Base-by-base conservation (phyloP, 2,888 invertebrate genomes). In the Mesorhabditis sp. region DNA sequence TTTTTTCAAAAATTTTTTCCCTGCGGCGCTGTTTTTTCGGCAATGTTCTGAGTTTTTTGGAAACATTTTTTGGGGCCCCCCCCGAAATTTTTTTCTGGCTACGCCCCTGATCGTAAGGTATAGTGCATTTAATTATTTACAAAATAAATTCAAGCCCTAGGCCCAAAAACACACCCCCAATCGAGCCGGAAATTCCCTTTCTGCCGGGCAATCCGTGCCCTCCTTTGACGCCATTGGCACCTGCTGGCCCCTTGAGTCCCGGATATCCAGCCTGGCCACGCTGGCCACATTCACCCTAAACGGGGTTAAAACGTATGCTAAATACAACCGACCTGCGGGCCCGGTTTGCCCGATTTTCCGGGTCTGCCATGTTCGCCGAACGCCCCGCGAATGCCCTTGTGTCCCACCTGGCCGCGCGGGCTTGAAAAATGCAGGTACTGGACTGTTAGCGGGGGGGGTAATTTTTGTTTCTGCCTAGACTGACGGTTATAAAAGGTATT, bases 311-410 rank as follows among this genome's bases (percentile, higher is more conserved):
- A 50, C 10, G n/a, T 50, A 13, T 13, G 7, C 58, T 13, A 50
- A 13, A 50, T 13, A 50, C n/a, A 50, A 50, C 58, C 58, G 7
- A 50, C 58, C 58, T 50, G 58, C 7, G 7, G 58, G 58, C 58
- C 58, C 7, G 10, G n/a, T n/a, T 50, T 50, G 7, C 58, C 58
- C 10, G 58, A 50, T 50, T 50, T 50, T n/a, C 58, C 58, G n/a
- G 58, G 58, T 50, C 58, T 50, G n/a, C 58, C 58, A n/a, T 10
- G 58, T n/a, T 50, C 58, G n/a, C 58, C 58, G n/a, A 50, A 50
- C 7, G 58, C 58, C 58, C 58, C 58, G n/a, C 58, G 58, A 50
- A 50, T 50, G 7, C 58, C 58, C n/a, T 50, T 50, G 58, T 50
- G 58, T 13, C 58, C 58, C 10, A 50, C 58, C 7, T 13, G 7